These are phyloP conservation scores for Lasioglossum leucozonium DNA, from an alignment of 2,888 invertebrate species.

Conservation along the genomic window DNA sequence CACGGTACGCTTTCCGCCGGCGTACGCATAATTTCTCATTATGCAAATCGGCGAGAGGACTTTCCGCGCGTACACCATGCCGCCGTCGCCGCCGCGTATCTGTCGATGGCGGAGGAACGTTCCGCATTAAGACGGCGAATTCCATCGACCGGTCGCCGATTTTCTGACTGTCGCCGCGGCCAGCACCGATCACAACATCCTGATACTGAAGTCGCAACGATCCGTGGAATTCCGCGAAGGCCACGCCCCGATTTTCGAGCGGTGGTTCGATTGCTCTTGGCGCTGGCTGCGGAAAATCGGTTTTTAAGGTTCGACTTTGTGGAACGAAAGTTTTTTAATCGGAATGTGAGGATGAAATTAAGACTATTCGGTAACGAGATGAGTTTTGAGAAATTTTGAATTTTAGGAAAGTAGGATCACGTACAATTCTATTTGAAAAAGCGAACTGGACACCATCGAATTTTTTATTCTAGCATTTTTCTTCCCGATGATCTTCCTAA, in stretches of 20 bases:
- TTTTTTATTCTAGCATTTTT: no score
- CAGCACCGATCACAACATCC: slow-evolving; percentile 33
- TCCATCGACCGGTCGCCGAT: slow-evolving; percentile 50
- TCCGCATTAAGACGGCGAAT: slow-evolving; percentile 47
- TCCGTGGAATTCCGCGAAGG: slow-evolving; percentile 22
- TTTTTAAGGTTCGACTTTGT: no score
- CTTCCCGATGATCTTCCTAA: no score
- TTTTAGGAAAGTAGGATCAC: no score
- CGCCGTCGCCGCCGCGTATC: slow-evolving; percentile 29
- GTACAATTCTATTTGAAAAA: no score
- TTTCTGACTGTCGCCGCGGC: slow-evolving; percentile 30
- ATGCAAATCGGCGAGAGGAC: slow-evolving; percentile 72
- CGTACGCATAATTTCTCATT: slow-evolving; percentile 77
- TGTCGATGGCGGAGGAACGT: slow-evolving; percentile 45
- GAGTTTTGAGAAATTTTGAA: no score
- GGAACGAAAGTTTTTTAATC: no score
- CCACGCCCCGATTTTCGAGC: slow-evolving; percentile 35
- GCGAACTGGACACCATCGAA: no score
- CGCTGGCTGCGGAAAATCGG: no score
- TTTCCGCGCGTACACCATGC: slow-evolving; percentile 42
- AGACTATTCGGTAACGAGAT: no score
- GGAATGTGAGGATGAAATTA: no score
- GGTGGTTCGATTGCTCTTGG: not conserved
- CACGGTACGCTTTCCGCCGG: slow-evolving; percentile 60
- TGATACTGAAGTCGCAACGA: slow-evolving; percentile 30